These are phyloP conservation scores for Aphaenogaster rudis DNA, from an alignment of 1,140 invertebrate genomes.

Conservation along the genomic window DNA sequence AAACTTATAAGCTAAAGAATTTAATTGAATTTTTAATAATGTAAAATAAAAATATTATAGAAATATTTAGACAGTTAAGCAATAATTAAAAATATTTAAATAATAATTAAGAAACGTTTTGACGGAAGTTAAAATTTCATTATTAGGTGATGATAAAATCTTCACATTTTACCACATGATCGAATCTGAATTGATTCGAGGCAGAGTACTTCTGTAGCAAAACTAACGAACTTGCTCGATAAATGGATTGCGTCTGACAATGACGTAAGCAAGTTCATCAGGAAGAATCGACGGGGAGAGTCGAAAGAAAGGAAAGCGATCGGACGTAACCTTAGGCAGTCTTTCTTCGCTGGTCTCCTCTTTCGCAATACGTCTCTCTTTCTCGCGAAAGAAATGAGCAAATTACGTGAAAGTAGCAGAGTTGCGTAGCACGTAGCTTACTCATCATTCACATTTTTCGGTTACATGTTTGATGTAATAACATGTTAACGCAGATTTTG, in stretches of 20 bases:
- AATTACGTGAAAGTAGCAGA: constrained; percentile 58
- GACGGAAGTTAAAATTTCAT: not conserved
- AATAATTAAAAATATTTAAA: not conserved
- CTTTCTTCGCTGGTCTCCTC: constrained; percentile 43
- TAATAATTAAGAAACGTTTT: not conserved
- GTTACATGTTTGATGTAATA: constrained; percentile 54
- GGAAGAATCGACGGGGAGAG: constrained; percentile 47
- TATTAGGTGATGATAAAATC: not conserved
- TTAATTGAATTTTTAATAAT: not conserved
- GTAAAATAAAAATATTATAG: not conserved
- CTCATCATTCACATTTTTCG: constrained; percentile 55
- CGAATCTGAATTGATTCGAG: not conserved
- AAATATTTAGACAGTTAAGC: not conserved
- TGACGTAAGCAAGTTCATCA: constrained; percentile 52
- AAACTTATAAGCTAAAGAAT: not conserved
- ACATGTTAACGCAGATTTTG: constrained; percentile 18
- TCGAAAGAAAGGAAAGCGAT: constrained; percentile 61
- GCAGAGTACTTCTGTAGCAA: not conserved
- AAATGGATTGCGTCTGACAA: constrained; percentile 24
- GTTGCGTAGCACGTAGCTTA: constrained; percentile 60
- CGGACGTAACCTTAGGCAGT: constrained; percentile 60
- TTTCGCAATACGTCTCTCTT: constrained; percentile 46
- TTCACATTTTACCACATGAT: not conserved
- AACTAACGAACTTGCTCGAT: constrained; percentile 1
- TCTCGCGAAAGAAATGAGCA: constrained; percentile 52